phyloP scores from a whole-genome alignment of 2,797 vertebrate species.

The Lacerta bilineata region DNA sequence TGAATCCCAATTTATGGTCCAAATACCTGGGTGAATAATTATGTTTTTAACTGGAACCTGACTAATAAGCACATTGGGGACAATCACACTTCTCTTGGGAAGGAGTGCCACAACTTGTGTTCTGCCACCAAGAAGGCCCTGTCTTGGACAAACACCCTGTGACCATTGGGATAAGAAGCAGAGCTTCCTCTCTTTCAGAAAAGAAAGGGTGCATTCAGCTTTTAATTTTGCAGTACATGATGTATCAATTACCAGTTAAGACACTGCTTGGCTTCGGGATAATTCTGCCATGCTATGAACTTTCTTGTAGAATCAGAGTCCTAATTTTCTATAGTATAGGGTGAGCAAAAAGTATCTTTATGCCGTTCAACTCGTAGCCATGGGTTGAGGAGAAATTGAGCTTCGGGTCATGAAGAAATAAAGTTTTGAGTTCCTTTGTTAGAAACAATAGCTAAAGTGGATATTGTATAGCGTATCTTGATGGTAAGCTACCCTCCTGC shows the following conservation, averaged over 20 bases:
- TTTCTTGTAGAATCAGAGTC: conserved; percentile 37
- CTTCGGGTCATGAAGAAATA: conserved; percentile 26
- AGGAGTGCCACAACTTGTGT: no score
- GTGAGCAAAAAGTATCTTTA: conserved; percentile 47
- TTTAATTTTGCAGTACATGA: not conserved
- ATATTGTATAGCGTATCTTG: conserved; percentile 52
- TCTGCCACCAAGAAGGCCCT: no score
- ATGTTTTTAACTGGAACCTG: no score
- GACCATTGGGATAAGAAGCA: no score
- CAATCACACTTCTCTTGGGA: no score
- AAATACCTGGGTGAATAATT: no score
- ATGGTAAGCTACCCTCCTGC: conserved; percentile 40
- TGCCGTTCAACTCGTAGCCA: conserved; percentile 46
- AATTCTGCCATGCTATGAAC: conserved; percentile 13
- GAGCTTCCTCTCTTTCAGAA: no score
- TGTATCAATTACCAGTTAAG: not conserved
- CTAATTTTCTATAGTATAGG: conserved; percentile 32
- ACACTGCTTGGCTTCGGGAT: not conserved
- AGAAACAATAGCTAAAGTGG: conserved; percentile 41
- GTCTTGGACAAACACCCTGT: no score
- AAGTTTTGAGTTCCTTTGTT: conserved; percentile 16
- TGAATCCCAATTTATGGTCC: no score
- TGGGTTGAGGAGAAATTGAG: conserved; percentile 10
- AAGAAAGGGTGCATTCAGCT: no score
- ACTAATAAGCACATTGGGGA: no score